Evolutionary conservation across 2,888 invertebrate species (phyloP), one percentile per base, ranked within the genome.

Genomic region (Pecten maximus): DNA sequence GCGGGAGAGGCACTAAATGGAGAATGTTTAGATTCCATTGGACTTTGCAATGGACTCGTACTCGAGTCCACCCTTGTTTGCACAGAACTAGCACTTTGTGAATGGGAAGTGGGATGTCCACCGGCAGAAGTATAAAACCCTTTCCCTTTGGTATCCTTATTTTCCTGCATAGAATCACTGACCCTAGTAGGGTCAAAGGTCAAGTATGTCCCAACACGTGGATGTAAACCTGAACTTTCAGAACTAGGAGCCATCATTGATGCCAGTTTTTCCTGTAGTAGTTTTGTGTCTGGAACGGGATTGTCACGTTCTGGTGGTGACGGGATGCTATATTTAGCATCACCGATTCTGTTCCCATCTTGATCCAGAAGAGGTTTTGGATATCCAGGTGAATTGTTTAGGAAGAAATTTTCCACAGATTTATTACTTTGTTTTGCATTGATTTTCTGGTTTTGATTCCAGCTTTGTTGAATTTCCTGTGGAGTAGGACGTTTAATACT

Each of bases 301-400:
- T 91, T 90, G 48, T 98, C 98, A 91, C 98, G 96, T 96, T 98
- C 98, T 0, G 98, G 98, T 28, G 98, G 98, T 40, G 98, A 98
- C 60, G 98, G 98, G 91, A 98, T 97, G 95, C 97, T 97, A 96
- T 98, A 98, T 94, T 98, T 98, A 93, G 97, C 96, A 94, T 98
- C 98, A 89, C 98, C 98, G 90, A 93, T 94, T 74, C 95, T 95
- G 91, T 95, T 97, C 87, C 98, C 98, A 95, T 98, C 98, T 94
- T 97, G 97, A 96, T 98, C 98, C 92, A 97, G 97, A 93, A 97
- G 94, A 28, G 96, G 96, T 15, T 95, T 95, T 16, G 95, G 95
- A 90, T 96, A 96, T 35, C 96, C 96, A n/a, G 96, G 95, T 74
- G 94, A 92, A 35, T 94, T 94, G 87, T 94, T 93, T 50, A 93